These are phyloP conservation scores for Panthera tigris DNA, from an alignment of 2,113 vertebrate genomes.

Conservation along the genomic window DNA sequence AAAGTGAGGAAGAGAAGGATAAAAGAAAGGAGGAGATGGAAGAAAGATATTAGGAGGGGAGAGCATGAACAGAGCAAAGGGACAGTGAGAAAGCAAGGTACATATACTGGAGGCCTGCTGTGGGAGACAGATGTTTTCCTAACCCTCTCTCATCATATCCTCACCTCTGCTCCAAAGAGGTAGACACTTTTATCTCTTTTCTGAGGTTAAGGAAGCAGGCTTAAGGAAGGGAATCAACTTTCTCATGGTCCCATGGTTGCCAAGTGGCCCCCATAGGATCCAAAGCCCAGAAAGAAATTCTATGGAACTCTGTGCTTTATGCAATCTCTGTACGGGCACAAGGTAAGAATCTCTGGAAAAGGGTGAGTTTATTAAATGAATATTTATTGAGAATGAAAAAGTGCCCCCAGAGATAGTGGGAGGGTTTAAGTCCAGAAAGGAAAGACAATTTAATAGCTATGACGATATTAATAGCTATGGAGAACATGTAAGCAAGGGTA, in stretches of 20 bases:
- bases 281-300: background rate
- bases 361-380: background rate
- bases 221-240: background rate
- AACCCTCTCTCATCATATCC: background rate
- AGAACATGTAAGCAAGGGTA: background rate
- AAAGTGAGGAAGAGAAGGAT: background rate
- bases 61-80: background rate
- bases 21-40: background rate
- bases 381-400: background rate
- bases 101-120: fast-evolving
- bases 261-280: background rate
- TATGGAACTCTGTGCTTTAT: background rate
- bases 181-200: background rate
- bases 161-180: background rate
- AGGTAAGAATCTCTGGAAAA: background rate
- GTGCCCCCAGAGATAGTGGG: background rate
- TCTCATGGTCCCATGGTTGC: too few relatives aligned
- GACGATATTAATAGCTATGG: background rate
- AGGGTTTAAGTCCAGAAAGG: background rate
- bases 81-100: background rate
- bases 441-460: background rate
- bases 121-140: background rate
- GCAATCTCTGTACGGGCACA: background rate
- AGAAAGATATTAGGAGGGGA: background rate
- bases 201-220: background rate